Percentiles rank a stretch among this genome's conserved stretches.
phyloP scores from a whole-genome alignment of 2,888 invertebrate species.

The Helleia helle region DNA sequence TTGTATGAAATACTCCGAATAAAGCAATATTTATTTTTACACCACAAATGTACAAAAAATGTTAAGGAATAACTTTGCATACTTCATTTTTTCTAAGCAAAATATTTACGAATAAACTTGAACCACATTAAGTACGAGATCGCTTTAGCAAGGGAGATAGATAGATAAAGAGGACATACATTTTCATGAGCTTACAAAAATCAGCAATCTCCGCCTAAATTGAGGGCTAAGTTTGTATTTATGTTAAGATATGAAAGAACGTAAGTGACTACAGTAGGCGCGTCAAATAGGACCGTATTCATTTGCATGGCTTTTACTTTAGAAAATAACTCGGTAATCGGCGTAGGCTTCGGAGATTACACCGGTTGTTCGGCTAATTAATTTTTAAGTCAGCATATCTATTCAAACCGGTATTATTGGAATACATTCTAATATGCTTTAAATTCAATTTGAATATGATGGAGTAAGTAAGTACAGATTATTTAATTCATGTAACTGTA shows the following conservation, averaged over 20 bases:
- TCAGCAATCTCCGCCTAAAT: constrained; percentile 44
- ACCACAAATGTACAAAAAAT: constrained; percentile 1
- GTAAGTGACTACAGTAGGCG: constrained; percentile 30
- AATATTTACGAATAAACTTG: constrained; percentile 38
- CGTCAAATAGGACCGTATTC: constrained; percentile 39
- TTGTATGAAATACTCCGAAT: not conserved
- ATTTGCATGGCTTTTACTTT: constrained; percentile 40
- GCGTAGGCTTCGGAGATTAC: constrained; percentile 58
- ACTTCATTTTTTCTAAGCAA: constrained; percentile 3
- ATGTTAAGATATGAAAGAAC: constrained; percentile 36
- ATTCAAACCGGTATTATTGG: constrained; percentile 39
- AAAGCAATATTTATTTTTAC: not conserved
- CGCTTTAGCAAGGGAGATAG: constrained; percentile 53
- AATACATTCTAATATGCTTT: no score
- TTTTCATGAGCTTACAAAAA: constrained; percentile 52
- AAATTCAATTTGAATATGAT: no score
- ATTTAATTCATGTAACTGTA: no score
- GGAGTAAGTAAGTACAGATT: no score
- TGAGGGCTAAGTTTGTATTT: constrained; percentile 46
- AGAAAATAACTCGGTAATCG: constrained; percentile 44
- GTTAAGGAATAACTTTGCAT: constrained; percentile 2
- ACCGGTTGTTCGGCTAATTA: constrained; percentile 72
- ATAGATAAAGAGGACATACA: constrained; percentile 57
- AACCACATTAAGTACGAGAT: constrained; percentile 59
- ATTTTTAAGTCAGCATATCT: constrained; percentile 68